Evolutionary conservation across 2,888 invertebrate genomes (phyloP).

Genomic region (Limenitis camilla): DNA sequence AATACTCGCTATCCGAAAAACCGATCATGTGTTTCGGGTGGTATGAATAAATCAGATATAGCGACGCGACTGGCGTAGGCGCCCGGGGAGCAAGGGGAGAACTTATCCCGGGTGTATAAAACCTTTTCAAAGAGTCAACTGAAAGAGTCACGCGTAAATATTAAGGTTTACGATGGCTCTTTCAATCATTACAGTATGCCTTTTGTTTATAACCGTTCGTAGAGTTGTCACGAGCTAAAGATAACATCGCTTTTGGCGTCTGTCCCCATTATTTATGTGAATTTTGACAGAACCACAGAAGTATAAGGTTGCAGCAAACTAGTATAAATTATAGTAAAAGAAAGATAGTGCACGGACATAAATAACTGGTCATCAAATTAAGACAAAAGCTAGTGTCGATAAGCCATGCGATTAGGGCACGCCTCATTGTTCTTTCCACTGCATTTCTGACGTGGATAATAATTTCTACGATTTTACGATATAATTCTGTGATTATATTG

Average conservation of each 20-base stretch:
- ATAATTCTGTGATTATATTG: slow-evolving; percentile 47
- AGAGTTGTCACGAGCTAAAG: slow-evolving; percentile 50
- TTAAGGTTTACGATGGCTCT: slow-evolving; percentile 68
- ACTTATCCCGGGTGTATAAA: slow-evolving; percentile 59
- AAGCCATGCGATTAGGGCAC: slow-evolving; percentile 57
- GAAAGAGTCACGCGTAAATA: slow-evolving; percentile 68
- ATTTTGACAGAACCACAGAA: slow-evolving; percentile 61
- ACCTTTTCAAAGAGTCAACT: slow-evolving; percentile 64
- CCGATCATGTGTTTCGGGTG: slow-evolving; percentile 68
- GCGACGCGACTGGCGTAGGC: slow-evolving; percentile 56
- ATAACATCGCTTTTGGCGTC: slow-evolving; percentile 58
- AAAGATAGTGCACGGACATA: slow-evolving; percentile 46
- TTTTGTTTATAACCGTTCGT: slow-evolving; percentile 67
- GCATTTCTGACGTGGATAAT: slow-evolving; percentile 54
- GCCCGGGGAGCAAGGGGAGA: slow-evolving; percentile 49
- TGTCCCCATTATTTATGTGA: slow-evolving; percentile 69
- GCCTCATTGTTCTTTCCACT: slow-evolving; percentile 58
- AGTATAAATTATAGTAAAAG: slow-evolving; percentile 65
- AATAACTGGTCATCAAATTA: slow-evolving; percentile 66
- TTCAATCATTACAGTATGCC: slow-evolving; percentile 66
- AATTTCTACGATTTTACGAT: slow-evolving; percentile 59
- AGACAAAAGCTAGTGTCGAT: slow-evolving; percentile 66
- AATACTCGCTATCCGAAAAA: slow-evolving; percentile 47
- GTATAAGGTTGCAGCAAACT: slow-evolving; percentile 48
- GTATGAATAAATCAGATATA: slow-evolving; percentile 72